phyloP scores from a whole-genome alignment of 2,797 vertebrate species.

The Pitangus sulphuratus region DNA sequence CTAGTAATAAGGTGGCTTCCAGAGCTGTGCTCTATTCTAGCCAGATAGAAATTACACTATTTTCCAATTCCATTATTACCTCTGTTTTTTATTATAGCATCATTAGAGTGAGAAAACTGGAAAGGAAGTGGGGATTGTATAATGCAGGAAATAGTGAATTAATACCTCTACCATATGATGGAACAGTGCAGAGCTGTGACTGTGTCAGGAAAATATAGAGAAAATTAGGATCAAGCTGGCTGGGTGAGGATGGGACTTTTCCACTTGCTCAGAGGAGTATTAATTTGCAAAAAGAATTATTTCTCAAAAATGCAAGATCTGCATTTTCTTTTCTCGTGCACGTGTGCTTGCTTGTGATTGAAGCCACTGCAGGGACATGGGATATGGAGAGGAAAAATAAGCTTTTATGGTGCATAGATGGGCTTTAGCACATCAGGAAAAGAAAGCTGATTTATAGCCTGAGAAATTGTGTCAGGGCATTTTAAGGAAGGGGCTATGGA shows the following conservation, averaged over 20 bases:
- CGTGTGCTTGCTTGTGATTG: not conserved
- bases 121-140: slow-evolving; percentile 59
- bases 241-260: not conserved
- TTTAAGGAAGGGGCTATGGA: not conserved
- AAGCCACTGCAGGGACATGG: not conserved
- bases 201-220: slow-evolving; percentile 14
- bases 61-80: slow-evolving; percentile 59
- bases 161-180: slow-evolving; percentile 54
- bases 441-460: slow-evolving; percentile 26
- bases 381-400: not conserved
- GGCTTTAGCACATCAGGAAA: not conserved
- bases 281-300: not conserved
- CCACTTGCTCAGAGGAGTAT: not conserved
- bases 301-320: not conserved
- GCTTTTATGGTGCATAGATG: not conserved
- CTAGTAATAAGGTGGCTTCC: slow-evolving; percentile 20
- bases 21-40: slow-evolving; percentile 13
- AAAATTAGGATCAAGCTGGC: not conserved
- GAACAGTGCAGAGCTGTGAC: slow-evolving; percentile 10
- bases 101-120: slow-evolving; percentile 64
- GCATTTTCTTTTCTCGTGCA: not conserved
- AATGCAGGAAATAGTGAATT: slow-evolving; percentile 65
- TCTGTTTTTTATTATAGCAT: slow-evolving; percentile 66
- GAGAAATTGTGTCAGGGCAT: slow-evolving; percentile 6
- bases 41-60: slow-evolving; percentile 38